Evolutionary conservation across 2,888 invertebrate genomes (phyloP), one percentile per base, ranked within the genome.

Genomic region (Oeneis ivallda): DNA sequence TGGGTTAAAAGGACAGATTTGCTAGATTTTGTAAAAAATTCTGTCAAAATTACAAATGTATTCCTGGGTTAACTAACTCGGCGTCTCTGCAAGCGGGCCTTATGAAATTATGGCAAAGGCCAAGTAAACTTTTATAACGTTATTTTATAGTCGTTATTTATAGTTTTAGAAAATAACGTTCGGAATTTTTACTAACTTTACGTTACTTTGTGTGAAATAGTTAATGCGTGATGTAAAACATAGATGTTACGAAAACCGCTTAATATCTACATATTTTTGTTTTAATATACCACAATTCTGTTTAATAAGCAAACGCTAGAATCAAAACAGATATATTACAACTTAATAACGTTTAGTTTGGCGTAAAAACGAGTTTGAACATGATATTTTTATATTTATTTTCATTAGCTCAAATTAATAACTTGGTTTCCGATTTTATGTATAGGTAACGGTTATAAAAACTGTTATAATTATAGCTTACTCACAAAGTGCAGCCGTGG

Each of bases 381-480:
- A 58, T 32, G 43, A 32, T 45, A 39, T 6, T n/a, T 34, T 17
- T 54, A 52, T 34, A 8, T 10, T n/a, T 11, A 39, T 37, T 39
- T 50, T 54, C 10, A 54, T 10, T 54, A 17, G 34, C 10, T 11
- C 54, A 54, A 54, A 15, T 39, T 11, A 54, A 43, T 52, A 52
- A 34, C 15, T 57, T 64, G 57, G 61, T 61, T 57, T 45, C 57
- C 6, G 50, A 64, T 64, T 67, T 64, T 37, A 67, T 37, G 39
- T 37, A 59, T 17, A 26, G 26, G 26, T 26, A 47, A 34, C 15
- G 37, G 3, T 53, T 53, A 52, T 15, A 53, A 34, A 32, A 50
- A 50, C n/a, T 32, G 26, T n/a, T n/a, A n/a, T n/a, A n/a, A n/a
- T n/a, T n/a, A n/a, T n/a, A n/a, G n/a, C n/a, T n/a, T n/a, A n/a